phyloP scores from a whole-genome alignment of 2,888 invertebrate genomes.

The Leptinotarsa tumamoca region DNA sequence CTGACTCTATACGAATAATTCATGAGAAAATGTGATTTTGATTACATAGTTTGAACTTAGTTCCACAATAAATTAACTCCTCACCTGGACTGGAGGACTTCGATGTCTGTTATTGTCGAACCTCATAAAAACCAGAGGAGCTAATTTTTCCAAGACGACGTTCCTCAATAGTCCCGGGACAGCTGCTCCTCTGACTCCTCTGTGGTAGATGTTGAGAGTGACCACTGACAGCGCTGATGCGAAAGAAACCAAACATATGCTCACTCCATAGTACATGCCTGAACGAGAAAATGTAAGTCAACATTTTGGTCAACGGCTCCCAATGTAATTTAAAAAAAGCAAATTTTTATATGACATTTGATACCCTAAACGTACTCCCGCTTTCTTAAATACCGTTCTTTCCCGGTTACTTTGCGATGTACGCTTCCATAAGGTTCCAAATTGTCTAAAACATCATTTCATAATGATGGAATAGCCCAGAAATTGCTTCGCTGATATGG shows the following conservation, averaged over 20 bases:
- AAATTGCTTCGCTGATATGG: too few species aligned
- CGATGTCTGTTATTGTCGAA: slow-evolving; percentile 69
- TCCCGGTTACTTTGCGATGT: too few species aligned
- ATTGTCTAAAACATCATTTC: too few species aligned
- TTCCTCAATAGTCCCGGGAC: slow-evolving; percentile 79
- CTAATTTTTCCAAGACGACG: slow-evolving; percentile 80
- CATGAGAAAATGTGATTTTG: not conserved
- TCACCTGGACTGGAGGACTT: slow-evolving; percentile 59
- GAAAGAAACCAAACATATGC: slow-evolving; percentile 84
- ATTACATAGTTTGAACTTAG: not conserved
- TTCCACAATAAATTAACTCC: slow-evolving; percentile 1
- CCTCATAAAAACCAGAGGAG: slow-evolving; percentile 79
- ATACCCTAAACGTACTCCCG: too few species aligned
- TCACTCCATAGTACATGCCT: slow-evolving; percentile 87
- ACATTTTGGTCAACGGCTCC: too few species aligned
- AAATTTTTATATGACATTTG: too few species aligned
- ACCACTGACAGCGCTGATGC: slow-evolving; percentile 86
- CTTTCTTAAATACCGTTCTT: too few species aligned
- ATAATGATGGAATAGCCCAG: too few species aligned
- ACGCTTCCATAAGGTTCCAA: too few species aligned
- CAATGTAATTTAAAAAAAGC: too few species aligned
- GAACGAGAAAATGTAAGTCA: slow-evolving; percentile 37
- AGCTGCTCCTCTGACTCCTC: slow-evolving; percentile 83
- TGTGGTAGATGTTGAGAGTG: slow-evolving; percentile 87
- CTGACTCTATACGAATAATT: too few species aligned